Percentiles rank a stretch among this genome's conserved stretches.
Evolutionary conservation across 2,888 invertebrate species (phyloP).

Genomic region (Amiota minor): DNA sequence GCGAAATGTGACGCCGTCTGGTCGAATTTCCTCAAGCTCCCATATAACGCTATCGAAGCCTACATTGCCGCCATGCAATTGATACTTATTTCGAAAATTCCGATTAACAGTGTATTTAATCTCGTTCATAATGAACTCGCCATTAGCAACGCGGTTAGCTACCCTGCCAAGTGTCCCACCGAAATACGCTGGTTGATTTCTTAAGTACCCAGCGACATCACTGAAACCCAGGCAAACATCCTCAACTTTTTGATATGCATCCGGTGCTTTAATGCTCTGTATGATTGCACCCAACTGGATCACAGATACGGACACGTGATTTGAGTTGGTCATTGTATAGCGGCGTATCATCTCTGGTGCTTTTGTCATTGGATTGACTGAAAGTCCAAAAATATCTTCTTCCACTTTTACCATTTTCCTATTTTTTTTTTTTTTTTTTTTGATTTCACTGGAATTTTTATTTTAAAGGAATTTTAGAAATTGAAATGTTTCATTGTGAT

Average conservation of each 20-base stretch:
- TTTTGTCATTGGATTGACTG: constrained; percentile 65
- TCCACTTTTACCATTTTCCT: constrained; percentile 53
- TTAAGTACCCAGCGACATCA: constrained; percentile 74
- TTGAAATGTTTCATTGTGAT: neutral
- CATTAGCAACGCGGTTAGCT: constrained; percentile 86
- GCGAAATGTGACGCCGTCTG: constrained; percentile 78
- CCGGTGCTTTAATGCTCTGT: constrained; percentile 83
- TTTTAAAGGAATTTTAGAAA: neutral
- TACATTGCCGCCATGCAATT: constrained; percentile 87
- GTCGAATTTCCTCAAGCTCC: constrained; percentile 71
- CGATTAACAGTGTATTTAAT: constrained; percentile 79
- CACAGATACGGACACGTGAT: constrained; percentile 66
- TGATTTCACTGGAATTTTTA: neutral
- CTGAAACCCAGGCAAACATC: constrained; percentile 90
- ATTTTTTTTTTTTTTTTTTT: neutral
- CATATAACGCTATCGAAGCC: constrained; percentile 90
- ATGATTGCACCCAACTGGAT: constrained; percentile 82
- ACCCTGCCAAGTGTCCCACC: constrained; percentile 91
- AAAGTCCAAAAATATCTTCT: constrained; percentile 68
- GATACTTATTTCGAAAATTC: constrained; percentile 81
- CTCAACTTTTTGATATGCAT: constrained; percentile 80
- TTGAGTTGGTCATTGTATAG: constrained; percentile 65
- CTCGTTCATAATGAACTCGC: constrained; percentile 81
- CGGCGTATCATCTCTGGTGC: constrained; percentile 59
- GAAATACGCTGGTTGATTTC: constrained; percentile 81